These are phyloP conservation scores for Metalampra italica DNA, from an alignment of 2,888 invertebrate genomes.

Conservation along the genomic window DNA sequence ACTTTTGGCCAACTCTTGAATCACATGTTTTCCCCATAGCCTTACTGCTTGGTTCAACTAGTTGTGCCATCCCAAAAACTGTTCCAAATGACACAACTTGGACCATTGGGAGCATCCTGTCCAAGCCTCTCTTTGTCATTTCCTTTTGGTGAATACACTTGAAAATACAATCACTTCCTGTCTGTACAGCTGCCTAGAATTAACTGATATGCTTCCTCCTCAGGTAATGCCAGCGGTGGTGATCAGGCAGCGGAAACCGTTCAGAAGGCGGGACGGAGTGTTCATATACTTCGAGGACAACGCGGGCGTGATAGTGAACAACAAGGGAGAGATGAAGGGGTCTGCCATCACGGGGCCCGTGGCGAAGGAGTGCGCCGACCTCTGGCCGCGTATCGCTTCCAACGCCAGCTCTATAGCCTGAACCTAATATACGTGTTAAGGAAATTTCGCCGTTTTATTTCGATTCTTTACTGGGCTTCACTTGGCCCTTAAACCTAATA, in stretches of 20 bases:
- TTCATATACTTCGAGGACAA: slow-evolving; percentile 99
- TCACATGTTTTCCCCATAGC: no score
- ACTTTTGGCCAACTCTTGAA: no score
- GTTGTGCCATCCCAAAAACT: no score
- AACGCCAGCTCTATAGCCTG: slow-evolving; percentile 99
- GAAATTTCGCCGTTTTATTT: slow-evolving; percentile 24
- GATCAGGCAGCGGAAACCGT: slow-evolving; percentile 98
- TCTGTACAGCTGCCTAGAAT: background rate
- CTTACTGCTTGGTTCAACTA: no score
- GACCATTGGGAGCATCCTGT: no score
- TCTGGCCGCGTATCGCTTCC: slow-evolving; percentile 99
- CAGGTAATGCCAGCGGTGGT: slow-evolving; percentile 99
- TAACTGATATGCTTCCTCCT: background rate
- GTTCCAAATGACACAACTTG: no score
- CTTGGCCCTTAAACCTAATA: no score
- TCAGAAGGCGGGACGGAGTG: slow-evolving; percentile 98
- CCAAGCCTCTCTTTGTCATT: no score
- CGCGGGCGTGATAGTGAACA: slow-evolving; percentile 99
- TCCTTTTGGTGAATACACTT: no score
- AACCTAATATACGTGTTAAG: slow-evolving; percentile 35
- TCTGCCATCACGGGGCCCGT: slow-evolving; percentile 99
- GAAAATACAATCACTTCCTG: no score
- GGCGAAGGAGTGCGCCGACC: slow-evolving; percentile 99
- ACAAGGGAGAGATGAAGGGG: slow-evolving; percentile 99
- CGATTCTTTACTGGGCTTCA: background rate